Percentiles rank a stretch among this genome's conserved stretches.
Conservation (phyloP, 64 coral and sea anemone species). For the Catalaphyllia jardinei region DNA sequence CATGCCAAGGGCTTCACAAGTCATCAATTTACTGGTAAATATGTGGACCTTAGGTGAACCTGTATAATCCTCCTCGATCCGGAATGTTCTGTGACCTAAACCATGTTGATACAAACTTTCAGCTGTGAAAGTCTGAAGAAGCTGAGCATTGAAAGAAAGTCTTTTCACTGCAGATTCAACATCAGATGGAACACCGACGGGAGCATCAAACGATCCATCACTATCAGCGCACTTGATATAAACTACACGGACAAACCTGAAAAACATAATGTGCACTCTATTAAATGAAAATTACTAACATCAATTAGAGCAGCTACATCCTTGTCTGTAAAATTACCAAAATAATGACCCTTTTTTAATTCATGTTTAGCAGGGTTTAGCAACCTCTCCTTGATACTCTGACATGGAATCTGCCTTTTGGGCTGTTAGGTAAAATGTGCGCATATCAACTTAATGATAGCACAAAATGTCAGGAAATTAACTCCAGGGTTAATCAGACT, state of each 20-base stretch:
- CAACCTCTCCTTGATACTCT: no score
- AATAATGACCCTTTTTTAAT: no score
- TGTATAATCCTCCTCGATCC: constrained; percentile 77
- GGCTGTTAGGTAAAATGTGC: no score
- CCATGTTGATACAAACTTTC: constrained; percentile 86
- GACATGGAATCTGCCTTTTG: no score
- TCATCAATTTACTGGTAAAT: constrained; percentile 76
- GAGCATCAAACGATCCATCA: constrained; percentile 94
- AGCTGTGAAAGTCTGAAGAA: constrained; percentile 97
- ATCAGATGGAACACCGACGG: constrained; percentile 49
- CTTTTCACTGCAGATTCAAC: constrained; percentile 71
- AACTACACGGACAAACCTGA: constrained; percentile 92
- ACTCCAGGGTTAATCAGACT: no score
- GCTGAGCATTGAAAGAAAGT: constrained; percentile 74
- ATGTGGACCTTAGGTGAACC: constrained; percentile 75
- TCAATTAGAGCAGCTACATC: no score
- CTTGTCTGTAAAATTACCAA: no score
- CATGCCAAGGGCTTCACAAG: constrained; percentile 76
- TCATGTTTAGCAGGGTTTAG: no score
- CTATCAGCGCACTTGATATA: constrained; percentile 91
- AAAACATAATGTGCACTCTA: not conserved
- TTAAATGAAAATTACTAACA: no score
- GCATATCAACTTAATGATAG: no score
- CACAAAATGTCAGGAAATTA: no score
- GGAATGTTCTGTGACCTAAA: constrained; percentile 83